Percentiles rank a stretch among this genome's conserved stretches.
Evolutionary conservation across 2,797 vertebrate species (phyloP).

Genomic region (Sebastes minor): DNA sequence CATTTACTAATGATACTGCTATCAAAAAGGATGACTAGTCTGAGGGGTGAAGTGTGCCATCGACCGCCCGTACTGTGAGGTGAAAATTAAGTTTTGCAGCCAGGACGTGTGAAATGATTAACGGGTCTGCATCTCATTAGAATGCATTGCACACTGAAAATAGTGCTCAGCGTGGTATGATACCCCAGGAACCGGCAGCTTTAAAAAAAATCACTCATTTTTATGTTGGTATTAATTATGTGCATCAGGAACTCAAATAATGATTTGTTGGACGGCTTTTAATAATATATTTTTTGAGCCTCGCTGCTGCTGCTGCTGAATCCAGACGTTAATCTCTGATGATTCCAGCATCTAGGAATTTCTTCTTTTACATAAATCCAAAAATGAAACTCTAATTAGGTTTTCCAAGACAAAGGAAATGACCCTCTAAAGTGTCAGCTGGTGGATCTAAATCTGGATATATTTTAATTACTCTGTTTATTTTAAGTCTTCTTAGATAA

Average conservation of each 20-base stretch:
- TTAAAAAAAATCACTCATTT: neutral
- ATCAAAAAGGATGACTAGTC: slow-evolving; percentile 58
- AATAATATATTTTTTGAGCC: slow-evolving; percentile 6
- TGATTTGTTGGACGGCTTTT: slow-evolving; percentile 13
- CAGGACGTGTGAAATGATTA: slow-evolving; percentile 68
- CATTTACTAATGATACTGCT: slow-evolving; percentile 70
- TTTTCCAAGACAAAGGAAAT: slow-evolving; percentile 45
- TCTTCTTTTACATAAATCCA: slow-evolving; percentile 35
- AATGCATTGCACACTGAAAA: slow-evolving; percentile 32
- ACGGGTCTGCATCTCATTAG: slow-evolving; percentile 59
- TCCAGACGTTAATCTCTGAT: slow-evolving; percentile 10
- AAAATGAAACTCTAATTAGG: slow-evolving; percentile 41
- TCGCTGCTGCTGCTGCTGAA: neutral
- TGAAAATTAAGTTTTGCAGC: slow-evolving; percentile 64
- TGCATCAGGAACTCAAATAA: slow-evolving; percentile 22
- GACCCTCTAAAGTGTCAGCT: slow-evolving; percentile 14
- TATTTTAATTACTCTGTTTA: slow-evolving; percentile 57
- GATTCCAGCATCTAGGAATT: slow-evolving; percentile 30
- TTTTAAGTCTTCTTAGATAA: slow-evolving; percentile 21
- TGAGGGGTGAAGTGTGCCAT: slow-evolving; percentile 43
- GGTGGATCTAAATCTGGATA: slow-evolving; percentile 43
- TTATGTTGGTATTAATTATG: slow-evolving; percentile 34
- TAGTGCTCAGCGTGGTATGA: neutral
- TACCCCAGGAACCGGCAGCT: neutral
- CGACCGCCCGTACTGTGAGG: slow-evolving; percentile 28